These are phyloP conservation scores for Poeciliopsis occidentalis DNA, from an alignment of 2,113 vertebrate species.

Conservation along the genomic window DNA sequence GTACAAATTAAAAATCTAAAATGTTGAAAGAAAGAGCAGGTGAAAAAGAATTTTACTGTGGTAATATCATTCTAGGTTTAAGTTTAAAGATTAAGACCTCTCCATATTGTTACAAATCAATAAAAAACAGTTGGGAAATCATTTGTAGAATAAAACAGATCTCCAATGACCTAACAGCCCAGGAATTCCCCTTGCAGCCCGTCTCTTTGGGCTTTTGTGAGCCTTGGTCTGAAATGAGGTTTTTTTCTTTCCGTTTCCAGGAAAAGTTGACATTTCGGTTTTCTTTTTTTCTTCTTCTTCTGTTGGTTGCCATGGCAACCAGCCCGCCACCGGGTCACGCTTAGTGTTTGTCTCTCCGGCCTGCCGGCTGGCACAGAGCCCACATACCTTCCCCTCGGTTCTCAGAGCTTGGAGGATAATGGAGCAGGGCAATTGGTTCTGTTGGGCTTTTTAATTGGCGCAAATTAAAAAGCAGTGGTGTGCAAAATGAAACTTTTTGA, in stretches of 20 bases:
- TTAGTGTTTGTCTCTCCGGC: not conserved
- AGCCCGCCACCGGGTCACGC: not conserved
- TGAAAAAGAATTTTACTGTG: no score
- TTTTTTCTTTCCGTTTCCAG: conserved; percentile 1
- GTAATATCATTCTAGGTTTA: no score
- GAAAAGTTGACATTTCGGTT: conserved; percentile 25
- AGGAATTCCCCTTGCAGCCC: conserved; percentile 5
- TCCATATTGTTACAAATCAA: not conserved
- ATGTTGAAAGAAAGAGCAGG: no score
- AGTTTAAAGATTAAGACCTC: not conserved
- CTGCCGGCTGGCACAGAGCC: conserved; percentile 3
- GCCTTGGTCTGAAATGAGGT: not conserved
- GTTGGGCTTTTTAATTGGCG: not conserved
- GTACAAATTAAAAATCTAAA: no score
- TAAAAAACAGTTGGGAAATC: not conserved
- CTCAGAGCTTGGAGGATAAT: conserved; percentile 12
- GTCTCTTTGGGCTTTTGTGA: not conserved
- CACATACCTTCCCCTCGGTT: conserved; percentile 15
- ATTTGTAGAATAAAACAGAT: not conserved
- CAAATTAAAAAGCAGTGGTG: not conserved
- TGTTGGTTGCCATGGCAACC: conserved; percentile 3
- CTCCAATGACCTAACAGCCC: not conserved
- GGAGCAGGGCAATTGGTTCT: not conserved
- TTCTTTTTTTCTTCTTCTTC: no score
- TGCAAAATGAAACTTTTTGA: not conserved